A percentile compares a stretch with the other conserved stretches of the same genome.
These are phyloP conservation scores for Sigmodon hispidus DNA, from an alignment of 2,113 vertebrate genomes.

Conservation along the genomic window DNA sequence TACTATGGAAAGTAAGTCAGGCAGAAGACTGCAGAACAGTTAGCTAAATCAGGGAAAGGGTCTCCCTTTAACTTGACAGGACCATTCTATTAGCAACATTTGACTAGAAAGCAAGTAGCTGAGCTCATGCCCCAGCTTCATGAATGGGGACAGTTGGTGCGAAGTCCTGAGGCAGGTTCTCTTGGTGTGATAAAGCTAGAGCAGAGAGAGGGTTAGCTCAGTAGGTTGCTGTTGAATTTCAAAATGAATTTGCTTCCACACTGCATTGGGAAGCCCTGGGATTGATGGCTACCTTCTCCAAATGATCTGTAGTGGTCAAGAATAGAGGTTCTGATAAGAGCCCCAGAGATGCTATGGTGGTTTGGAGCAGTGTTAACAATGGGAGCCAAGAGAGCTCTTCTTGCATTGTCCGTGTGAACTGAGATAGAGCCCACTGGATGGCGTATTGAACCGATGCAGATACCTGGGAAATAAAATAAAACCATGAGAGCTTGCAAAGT, in stretches of 20 bases:
- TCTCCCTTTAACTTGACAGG: background rate
- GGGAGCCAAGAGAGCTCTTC: background rate
- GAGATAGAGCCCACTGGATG: background rate
- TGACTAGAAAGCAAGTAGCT: accelerated
- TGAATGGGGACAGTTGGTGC: background rate
- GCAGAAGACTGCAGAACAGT: background rate
- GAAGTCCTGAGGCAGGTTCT: background rate
- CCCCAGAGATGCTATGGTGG: background rate
- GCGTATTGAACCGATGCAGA: background rate
- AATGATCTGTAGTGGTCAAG: background rate
- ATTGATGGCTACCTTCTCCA: background rate
- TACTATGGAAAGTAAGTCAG: background rate
- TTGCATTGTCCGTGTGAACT: background rate
- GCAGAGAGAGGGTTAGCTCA: background rate
- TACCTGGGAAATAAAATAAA: background rate
- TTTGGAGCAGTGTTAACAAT: background rate
- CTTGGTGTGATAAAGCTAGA: background rate
- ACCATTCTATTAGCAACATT: accelerated
- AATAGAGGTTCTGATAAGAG: background rate
- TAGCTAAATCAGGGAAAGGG: background rate
- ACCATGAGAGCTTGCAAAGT: background rate
- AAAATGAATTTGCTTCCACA: background rate
- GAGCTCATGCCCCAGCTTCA: background rate
- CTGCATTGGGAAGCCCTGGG: background rate
- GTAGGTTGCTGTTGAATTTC: background rate